A percentile compares a stretch with the other conserved stretches of the same genome.
These are phyloP conservation scores for Lordiphosa stackelbergi DNA, from an alignment of 1,140 invertebrate species.

Conservation along the genomic window DNA sequence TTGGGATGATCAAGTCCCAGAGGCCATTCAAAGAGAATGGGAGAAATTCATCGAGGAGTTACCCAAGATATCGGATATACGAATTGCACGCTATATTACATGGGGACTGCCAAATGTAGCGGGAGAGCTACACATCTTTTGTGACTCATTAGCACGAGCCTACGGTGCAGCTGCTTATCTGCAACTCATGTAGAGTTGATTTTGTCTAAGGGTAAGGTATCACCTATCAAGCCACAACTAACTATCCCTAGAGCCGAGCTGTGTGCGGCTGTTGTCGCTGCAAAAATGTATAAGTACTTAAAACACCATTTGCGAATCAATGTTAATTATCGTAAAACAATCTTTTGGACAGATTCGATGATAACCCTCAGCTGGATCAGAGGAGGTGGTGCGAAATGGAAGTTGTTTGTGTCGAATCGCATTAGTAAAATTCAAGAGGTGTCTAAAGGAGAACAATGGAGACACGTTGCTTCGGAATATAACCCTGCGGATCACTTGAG, in stretches of 20 bases:
- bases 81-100: background rate
- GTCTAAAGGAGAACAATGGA: background rate
- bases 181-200: background rate
- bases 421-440: background rate
- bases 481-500: background rate
- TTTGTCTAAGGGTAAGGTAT: background rate
- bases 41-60: background rate
- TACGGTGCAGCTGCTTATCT: background rate
- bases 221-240: background rate
- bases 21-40: background rate
- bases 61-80: background rate
- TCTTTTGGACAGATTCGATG: conserved; percentile 2
- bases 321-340: background rate
- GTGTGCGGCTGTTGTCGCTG: background rate
- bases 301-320: background rate
- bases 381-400: background rate
- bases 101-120: background rate
- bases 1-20: background rate
- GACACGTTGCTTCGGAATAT: background rate
- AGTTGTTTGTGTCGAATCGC: background rate
- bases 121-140: background rate
- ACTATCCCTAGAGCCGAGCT: background rate
- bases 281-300: background rate
- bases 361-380: conserved; percentile 1
- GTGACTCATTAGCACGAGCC: background rate